Conservation (phyloP, 2,888 invertebrate species). For the Syrphus vitripennis region DNA sequence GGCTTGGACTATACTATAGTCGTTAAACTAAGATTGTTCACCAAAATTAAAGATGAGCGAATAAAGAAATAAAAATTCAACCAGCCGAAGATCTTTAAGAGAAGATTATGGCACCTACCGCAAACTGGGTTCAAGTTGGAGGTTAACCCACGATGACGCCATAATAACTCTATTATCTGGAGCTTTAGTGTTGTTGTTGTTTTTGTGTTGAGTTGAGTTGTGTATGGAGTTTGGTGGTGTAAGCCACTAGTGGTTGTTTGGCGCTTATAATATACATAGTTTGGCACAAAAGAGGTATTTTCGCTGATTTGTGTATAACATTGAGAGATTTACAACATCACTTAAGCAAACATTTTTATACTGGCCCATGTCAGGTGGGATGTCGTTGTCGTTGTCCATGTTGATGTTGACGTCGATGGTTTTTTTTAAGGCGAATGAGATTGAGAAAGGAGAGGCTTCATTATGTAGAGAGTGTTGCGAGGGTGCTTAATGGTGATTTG, state of each 20-base stretch:
- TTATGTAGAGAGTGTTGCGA: not conserved
- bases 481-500: constrained; percentile 19
- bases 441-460: constrained; percentile 19
- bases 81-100: constrained; percentile 55
- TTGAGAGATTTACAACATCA: constrained; percentile 51
- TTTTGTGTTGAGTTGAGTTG: not conserved
- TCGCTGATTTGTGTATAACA: constrained; percentile 44
- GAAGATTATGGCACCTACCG: constrained; percentile 71
- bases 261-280: constrained; percentile 5
- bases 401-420: not conserved
- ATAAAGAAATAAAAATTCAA: constrained; percentile 71
- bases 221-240: not conserved
- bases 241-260: constrained; percentile 15
- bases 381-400: constrained; percentile 11
- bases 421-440: not conserved
- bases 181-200: constrained; percentile 9
- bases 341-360: constrained; percentile 54
- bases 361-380: constrained; percentile 56
- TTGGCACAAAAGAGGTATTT: constrained; percentile 29
- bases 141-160: constrained; percentile 70
- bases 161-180: constrained; percentile 69
- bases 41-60: constrained; percentile 71
- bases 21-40: constrained; percentile 33
- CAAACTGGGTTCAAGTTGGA: constrained; percentile 70
- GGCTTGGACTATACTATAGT: not conserved